These are phyloP conservation scores for Hipparchia sbordonii DNA, from an alignment of 2,888 invertebrate genomes.

Conservation along the genomic window DNA sequence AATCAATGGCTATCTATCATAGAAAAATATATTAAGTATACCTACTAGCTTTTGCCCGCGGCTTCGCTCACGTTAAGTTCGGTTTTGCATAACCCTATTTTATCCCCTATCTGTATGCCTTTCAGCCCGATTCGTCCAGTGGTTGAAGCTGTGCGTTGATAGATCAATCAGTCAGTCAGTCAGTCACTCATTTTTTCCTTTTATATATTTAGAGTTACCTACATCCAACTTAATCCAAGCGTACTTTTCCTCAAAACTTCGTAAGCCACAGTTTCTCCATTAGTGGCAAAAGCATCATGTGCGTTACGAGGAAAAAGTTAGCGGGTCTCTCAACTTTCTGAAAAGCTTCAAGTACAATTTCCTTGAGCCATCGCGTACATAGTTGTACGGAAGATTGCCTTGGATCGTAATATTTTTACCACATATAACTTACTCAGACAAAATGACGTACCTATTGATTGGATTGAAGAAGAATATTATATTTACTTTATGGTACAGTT, in stretches of 20 bases:
- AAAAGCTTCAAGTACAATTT: slow-evolving; percentile 70
- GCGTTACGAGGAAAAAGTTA: slow-evolving; percentile 68
- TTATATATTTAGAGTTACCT: not conserved
- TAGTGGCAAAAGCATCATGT: slow-evolving; percentile 72
- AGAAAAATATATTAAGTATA: too few species aligned
- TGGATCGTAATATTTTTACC: slow-evolving; percentile 9
- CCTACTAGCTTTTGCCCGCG: too few species aligned
- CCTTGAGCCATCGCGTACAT: slow-evolving; percentile 41
- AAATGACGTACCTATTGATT: not conserved
- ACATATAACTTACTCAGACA: not conserved
- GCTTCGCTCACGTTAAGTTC: too few species aligned
- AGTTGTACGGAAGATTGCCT: slow-evolving; percentile 36
- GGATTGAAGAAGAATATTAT: not conserved
- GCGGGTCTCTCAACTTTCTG: slow-evolving; percentile 67
- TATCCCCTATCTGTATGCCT: too few species aligned
- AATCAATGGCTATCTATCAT: too few species aligned
- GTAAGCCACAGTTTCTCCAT: slow-evolving; percentile 65
- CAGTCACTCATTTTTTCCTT: too few species aligned
- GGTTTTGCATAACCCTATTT: too few species aligned
- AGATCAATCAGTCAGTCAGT: too few species aligned
- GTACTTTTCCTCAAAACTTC: slow-evolving; percentile 40
- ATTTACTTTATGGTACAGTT: too few species aligned
- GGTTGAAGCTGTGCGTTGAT: too few species aligned
- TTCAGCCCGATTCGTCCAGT: too few species aligned
- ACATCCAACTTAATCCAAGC: not conserved